These are phyloP conservation scores for Cisticola juncidis DNA, from an alignment of 2,113 vertebrate species.

Conservation along the genomic window DNA sequence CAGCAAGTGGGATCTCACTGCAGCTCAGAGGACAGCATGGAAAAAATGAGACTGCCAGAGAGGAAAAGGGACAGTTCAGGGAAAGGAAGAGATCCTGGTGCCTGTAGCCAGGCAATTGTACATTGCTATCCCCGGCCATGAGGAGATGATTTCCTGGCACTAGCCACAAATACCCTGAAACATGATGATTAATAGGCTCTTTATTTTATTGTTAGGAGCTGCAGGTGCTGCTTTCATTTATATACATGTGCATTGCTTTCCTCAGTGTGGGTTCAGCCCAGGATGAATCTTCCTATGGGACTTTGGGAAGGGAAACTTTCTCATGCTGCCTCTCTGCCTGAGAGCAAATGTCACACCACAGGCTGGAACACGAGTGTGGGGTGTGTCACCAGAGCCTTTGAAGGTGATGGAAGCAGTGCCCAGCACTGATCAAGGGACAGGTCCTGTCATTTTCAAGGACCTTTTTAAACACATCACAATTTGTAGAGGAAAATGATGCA, in stretches of 20 bases:
- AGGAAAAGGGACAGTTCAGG: background rate
- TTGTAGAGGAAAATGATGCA: background rate
- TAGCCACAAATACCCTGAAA: background rate
- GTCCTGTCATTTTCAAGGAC: background rate
- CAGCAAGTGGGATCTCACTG: background rate
- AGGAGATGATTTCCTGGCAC: conserved; percentile 21
- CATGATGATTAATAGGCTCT: conserved; percentile 49
- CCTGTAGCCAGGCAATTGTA: background rate
- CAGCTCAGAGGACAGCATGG: background rate
- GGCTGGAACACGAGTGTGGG: rapidly evolving
- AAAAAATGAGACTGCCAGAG: background rate
- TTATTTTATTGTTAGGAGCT: conserved; percentile 43
- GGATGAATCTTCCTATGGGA: background rate
- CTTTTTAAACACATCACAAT: background rate
- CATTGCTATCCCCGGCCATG: background rate
- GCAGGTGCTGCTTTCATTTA: conserved; percentile 48
- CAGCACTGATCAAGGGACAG: background rate
- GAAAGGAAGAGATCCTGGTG: background rate
- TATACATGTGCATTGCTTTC: conserved; percentile 4
- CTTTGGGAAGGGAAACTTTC: background rate
- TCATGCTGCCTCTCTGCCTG: background rate
- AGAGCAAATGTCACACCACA: background rate
- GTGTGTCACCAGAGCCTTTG: background rate
- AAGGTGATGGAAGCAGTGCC: background rate
- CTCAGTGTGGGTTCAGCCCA: background rate